Base-by-base conservation (phyloP, 2,888 invertebrate species). In the Luperina nickerlii region DNA sequence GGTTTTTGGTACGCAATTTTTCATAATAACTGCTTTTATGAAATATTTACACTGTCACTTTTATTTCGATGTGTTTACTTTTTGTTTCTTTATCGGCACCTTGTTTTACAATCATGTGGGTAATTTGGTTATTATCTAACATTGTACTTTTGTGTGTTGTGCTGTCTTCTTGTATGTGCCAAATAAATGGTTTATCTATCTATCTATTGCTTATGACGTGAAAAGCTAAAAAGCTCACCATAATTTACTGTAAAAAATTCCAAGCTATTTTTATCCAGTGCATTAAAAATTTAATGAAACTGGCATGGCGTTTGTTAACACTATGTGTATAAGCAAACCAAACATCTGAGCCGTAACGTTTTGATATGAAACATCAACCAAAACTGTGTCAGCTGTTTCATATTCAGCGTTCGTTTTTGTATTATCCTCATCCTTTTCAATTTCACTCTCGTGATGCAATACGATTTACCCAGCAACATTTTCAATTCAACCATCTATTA, bases 1-100 rank as follows among this genome's bases (percentile, higher is more conserved):
- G 32, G 74, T 51, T 62, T 68, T 68, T 68, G 38, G n/a, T 62
- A 68, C 20, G 27, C 68, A 8, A 75, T 82, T 82, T 82, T 81
- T 82, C 45, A 65, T 57, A 63, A 42, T 51, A 67, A 69, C 63
- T 6, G 38, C 48, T 81, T 32, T 48, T 15, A 69, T 76, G 48
- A 81, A 81, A 82, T 69, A 38, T 60, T n/a, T n/a, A n/a, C n/a
- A n/a, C n/a, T n/a, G n/a, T n/a, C n/a, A n/a, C n/a, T n/a, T n/a
- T n/a, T n/a, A n/a, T n/a, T n/a, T n/a, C n/a, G n/a, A n/a, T n/a
- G n/a, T n/a, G n/a, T n/a, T n/a, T n/a, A n/a, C n/a, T n/a, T n/a
- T n/a, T n/a, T n/a, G n/a, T n/a, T n/a, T n/a, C n/a, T n/a, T n/a
- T n/a, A n/a, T n/a, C n/a, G n/a, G n/a, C n/a, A n/a, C n/a, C n/a